phyloP scores from a whole-genome alignment of 2,888 invertebrate genomes.

The Craniophora ligustri region DNA sequence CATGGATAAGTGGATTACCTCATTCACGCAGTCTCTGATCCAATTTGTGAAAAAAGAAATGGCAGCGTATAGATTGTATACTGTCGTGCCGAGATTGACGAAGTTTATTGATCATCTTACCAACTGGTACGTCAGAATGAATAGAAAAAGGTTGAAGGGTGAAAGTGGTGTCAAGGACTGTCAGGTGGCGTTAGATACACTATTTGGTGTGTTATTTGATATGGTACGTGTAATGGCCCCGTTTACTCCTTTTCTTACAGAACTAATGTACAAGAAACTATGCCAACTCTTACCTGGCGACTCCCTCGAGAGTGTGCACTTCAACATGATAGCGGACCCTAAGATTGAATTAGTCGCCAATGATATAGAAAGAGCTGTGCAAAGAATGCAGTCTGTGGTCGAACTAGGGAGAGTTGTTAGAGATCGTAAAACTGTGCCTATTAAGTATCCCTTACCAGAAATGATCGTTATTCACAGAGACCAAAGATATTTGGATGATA shows the following conservation, averaged over 20 bases:
- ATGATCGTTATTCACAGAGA: slow-evolving; percentile 98
- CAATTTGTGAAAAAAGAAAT: slow-evolving; percentile 97
- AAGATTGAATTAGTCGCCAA: slow-evolving; percentile 92
- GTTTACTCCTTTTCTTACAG: slow-evolving; percentile 98
- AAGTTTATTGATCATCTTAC: slow-evolving; percentile 99
- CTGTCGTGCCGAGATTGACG: slow-evolving; percentile 97
- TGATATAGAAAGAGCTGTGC: slow-evolving; percentile 96
- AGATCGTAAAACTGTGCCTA: slow-evolving; percentile 97
- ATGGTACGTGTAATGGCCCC: slow-evolving; percentile 98
- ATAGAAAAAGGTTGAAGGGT: slow-evolving; percentile 97
- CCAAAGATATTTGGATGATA: slow-evolving; percentile 92
- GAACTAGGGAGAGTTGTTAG: slow-evolving; percentile 97
- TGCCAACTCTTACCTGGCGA: slow-evolving; percentile 89
- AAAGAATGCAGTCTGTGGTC: slow-evolving; percentile 97
- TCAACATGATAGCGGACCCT: slow-evolving; percentile 95
- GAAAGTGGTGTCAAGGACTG: slow-evolving; percentile 95
- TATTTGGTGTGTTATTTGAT: slow-evolving; percentile 95
- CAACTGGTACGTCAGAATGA: slow-evolving; percentile 99
- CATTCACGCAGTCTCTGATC: slow-evolving; percentile 97
- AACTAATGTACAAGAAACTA: slow-evolving; percentile 97
- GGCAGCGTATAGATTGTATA: slow-evolving; percentile 97
- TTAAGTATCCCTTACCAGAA: slow-evolving; percentile 98
- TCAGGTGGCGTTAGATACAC: slow-evolving; percentile 94
- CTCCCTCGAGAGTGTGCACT: slow-evolving; percentile 95
- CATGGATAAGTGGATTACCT: slow-evolving; percentile 99